phyloP scores from a whole-genome alignment of 2,113 vertebrate genomes.

The Serilophus lunatus region DNA sequence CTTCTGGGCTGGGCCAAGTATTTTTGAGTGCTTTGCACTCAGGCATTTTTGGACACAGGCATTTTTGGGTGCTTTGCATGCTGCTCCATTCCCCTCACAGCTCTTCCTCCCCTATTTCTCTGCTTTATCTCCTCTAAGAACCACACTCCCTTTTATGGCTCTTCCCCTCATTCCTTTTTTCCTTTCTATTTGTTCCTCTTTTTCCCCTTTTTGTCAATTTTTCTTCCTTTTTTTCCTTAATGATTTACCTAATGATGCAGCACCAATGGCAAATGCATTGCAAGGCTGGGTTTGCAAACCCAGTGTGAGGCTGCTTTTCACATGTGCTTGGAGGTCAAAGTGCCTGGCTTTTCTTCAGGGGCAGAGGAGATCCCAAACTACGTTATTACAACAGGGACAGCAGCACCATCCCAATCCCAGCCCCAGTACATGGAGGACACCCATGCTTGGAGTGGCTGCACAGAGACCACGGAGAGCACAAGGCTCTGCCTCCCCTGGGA shows the following conservation, averaged over 20 bases:
- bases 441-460: background rate
- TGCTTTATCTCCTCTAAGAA: background rate
- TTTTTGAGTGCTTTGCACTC: background rate
- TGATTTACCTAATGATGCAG: background rate
- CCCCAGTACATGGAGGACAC: fast-evolving
- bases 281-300: background rate
- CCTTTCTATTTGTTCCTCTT: background rate
- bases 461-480: background rate
- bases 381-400: background rate
- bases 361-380: background rate
- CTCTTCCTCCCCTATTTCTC: background rate
- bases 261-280: background rate
- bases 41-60: background rate
- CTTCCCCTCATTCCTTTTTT: background rate
- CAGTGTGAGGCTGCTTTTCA: fast-evolving
- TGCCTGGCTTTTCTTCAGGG: fast-evolving
- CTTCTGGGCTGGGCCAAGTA: fast-evolving
- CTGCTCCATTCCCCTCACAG: fast-evolving
- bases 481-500: background rate
- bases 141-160: background rate
- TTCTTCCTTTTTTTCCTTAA: fast-evolving
- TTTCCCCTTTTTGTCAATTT: fast-evolving
- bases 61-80: background rate
- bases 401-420: background rate
- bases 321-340: fast-evolving